Conservation (phyloP, 2,888 invertebrate genomes). For the Salticus scenicus region DNA sequence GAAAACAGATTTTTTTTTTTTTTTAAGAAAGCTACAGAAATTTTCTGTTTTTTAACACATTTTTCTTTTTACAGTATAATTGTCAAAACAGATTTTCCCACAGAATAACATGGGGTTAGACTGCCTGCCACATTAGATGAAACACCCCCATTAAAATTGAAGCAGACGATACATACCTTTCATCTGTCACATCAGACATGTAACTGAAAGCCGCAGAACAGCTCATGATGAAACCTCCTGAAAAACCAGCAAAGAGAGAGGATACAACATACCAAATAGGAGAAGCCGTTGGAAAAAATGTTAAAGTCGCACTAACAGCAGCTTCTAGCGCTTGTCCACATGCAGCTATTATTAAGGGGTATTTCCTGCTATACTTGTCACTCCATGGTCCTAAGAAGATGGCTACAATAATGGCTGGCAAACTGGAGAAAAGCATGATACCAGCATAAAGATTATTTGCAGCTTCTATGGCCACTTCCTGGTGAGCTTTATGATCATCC, state of each 20-base stretch:
- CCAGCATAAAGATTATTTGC: slow-evolving; percentile 45
- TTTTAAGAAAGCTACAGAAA: too few species aligned
- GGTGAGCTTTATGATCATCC: background rate
- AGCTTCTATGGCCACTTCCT: background rate
- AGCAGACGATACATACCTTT: slow-evolving; percentile 34
- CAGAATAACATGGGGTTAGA: too few species aligned
- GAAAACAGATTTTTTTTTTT: too few species aligned
- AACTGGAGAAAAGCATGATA: slow-evolving; percentile 20
- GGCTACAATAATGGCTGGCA: slow-evolving; percentile 39
- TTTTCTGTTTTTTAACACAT: too few species aligned
- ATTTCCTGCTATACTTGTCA: slow-evolving; percentile 52
- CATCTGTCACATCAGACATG: slow-evolving; percentile 47
- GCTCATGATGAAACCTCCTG: slow-evolving; percentile 51
- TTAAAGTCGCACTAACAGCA: background rate
- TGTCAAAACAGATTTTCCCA: too few species aligned
- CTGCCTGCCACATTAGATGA: too few species aligned
- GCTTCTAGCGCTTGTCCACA: slow-evolving; percentile 31
- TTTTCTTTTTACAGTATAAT: too few species aligned
- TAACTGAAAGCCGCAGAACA: slow-evolving; percentile 41
- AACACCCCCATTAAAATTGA: too few species aligned
- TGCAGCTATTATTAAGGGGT: slow-evolving; percentile 36
- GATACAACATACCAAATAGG: slow-evolving; percentile 27
- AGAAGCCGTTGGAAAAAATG: slow-evolving; percentile 9
- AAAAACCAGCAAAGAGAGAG: slow-evolving; percentile 31
- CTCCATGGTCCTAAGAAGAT: slow-evolving; percentile 63